These are phyloP conservation scores for Folsomia manolachei DNA, from an alignment of 2,888 invertebrate genomes.

Conservation along the genomic window DNA sequence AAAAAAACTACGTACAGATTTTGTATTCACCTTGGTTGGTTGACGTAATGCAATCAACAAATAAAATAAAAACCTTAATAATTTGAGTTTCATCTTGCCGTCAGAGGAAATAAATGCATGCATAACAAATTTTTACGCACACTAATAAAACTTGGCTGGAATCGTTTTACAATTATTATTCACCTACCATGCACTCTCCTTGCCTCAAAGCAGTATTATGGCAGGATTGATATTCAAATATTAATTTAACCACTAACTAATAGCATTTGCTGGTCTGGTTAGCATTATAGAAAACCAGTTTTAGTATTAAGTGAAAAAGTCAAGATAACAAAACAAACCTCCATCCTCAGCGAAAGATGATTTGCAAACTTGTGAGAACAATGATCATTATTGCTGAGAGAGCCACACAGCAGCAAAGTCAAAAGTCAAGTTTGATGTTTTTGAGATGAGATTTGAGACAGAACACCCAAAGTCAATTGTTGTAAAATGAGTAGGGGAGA, in stretches of 20 bases:
- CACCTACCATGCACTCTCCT: not conserved
- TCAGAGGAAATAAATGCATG: not conserved
- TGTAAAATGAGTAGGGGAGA: not conserved
- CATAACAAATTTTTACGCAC: not conserved
- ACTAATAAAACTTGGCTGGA: not conserved
- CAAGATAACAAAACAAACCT: constrained; percentile 4
- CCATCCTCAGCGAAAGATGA: constrained; percentile 9
- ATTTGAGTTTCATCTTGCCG: too few species aligned
- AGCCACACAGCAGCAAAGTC: not conserved
- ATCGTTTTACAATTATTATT: not conserved
- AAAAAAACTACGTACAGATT: too few species aligned
- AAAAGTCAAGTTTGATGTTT: not conserved
- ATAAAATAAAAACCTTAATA: not conserved
- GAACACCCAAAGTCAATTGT: not conserved
- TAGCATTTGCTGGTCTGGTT: too few species aligned
- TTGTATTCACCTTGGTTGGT: not conserved
- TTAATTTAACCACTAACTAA: too few species aligned
- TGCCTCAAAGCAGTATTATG: not conserved
- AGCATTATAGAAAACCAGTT: constrained; percentile 10
- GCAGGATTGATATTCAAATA: too few species aligned
- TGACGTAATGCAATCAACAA: not conserved
- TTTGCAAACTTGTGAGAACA: constrained; percentile 14
- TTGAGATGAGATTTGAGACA: not conserved
- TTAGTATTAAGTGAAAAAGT: too few species aligned
- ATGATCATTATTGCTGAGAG: constrained; percentile 1